These are phyloP conservation scores for Nudaria mundana DNA, from an alignment of 2,888 invertebrate species.

Conservation along the genomic window DNA sequence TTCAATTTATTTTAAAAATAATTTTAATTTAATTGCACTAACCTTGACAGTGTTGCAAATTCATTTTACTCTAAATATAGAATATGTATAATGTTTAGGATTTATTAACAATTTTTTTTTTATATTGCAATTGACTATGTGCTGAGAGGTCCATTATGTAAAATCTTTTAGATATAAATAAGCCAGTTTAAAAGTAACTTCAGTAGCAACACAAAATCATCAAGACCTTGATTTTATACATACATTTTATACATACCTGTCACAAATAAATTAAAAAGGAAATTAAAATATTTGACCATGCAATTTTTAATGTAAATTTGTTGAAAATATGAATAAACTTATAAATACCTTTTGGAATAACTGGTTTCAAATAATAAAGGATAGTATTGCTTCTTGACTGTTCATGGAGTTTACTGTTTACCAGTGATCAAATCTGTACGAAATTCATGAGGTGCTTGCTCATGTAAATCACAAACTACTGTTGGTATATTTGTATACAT, in stretches of 20 bases:
- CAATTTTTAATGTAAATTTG: slow-evolving; percentile 9
- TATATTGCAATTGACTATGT: neutral
- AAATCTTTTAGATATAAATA: neutral
- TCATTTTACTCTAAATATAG: no score
- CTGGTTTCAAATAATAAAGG: slow-evolving; percentile 16
- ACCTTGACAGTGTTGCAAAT: no score
- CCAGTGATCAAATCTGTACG: slow-evolving; percentile 12
- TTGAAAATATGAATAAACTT: slow-evolving; percentile 12
- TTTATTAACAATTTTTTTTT: neutral
- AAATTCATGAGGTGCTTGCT: slow-evolving; percentile 36
- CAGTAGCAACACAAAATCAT: slow-evolving; percentile 6
- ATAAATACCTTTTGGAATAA: slow-evolving; percentile 23
- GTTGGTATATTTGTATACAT: slow-evolving; percentile 63
- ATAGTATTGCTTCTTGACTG: slow-evolving; percentile 16
- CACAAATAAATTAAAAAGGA: slow-evolving; percentile 25
- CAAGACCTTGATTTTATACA: slow-evolving; percentile 23
- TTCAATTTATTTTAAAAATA: no score
- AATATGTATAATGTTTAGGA: no score
- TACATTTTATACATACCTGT: slow-evolving; percentile 16
- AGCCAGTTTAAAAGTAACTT: no score
- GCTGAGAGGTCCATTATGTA: neutral
- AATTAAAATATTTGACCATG: slow-evolving; percentile 12
- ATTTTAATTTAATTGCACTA: no score
- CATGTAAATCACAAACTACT: slow-evolving; percentile 44
- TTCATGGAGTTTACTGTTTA: slow-evolving; percentile 7